Percentiles rank a stretch among this genome's conserved stretches.
Evolutionary conservation across 2,797 vertebrate species (phyloP).

Genomic region (Scyliorhinus canicula): DNA sequence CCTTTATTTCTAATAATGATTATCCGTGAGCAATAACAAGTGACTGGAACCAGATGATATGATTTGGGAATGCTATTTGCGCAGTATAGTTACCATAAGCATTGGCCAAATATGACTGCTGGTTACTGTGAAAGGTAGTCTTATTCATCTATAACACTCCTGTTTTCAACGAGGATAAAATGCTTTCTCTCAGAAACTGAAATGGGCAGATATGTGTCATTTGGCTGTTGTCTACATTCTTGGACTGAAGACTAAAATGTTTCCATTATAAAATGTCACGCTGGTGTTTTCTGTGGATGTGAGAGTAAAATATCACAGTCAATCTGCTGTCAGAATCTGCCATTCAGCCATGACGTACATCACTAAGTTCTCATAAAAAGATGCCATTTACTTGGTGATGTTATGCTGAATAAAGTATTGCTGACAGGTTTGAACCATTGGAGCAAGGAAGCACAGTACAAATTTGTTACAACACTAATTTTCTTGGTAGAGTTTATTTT

Average conservation of each 20-base stretch:
- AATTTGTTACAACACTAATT: not conserved
- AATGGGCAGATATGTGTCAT: no score
- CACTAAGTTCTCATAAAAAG: not conserved
- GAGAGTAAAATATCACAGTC: slow-evolving; percentile 11
- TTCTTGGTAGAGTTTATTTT: not conserved
- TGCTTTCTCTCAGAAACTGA: not conserved
- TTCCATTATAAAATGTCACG: not conserved
- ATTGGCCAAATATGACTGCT: not conserved
- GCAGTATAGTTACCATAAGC: not conserved
- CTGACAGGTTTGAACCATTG: not conserved
- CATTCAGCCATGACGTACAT: not conserved
- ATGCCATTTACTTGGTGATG: not conserved
- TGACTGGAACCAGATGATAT: not conserved
- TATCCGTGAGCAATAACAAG: not conserved
- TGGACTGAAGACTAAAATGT: not conserved
- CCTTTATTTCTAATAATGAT: no score
- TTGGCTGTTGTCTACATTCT: not conserved
- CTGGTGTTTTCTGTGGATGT: not conserved
- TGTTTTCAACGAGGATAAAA: not conserved
- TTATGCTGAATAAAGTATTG: no score
- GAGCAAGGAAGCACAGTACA: not conserved
- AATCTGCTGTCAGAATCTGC: no score
- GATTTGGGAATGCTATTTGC: not conserved
- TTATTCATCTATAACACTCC: not conserved
- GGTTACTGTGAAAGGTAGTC: not conserved